phyloP scores from a whole-genome alignment of 2,113 vertebrate species.

The Arizona elegans region DNA sequence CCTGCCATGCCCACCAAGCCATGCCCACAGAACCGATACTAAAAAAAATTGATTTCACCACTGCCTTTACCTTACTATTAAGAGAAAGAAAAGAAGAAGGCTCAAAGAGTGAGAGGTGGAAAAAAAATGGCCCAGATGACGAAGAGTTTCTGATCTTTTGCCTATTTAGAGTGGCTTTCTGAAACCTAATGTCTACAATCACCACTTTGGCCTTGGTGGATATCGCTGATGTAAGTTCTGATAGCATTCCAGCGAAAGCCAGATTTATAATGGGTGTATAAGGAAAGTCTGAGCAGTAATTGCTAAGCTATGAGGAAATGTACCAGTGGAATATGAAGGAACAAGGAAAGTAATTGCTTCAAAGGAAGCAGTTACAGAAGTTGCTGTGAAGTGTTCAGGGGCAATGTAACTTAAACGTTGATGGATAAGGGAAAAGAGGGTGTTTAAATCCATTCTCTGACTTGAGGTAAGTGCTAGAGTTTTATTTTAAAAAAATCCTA shows the following conservation, averaged over 20 bases:
- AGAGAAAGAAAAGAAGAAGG: neutral
- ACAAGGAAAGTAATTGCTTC: neutral
- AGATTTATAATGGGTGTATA: neutral
- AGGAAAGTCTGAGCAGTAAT: neutral
- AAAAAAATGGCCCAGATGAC: neutral
- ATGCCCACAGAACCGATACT: too few species aligned
- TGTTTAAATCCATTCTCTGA: neutral
- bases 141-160: neutral
- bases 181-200: neutral
- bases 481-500: too few species aligned
- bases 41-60: too few species aligned
- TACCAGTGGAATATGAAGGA: neutral
- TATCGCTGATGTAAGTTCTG: neutral
- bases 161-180: neutral
- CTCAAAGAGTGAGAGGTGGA: too few species aligned
- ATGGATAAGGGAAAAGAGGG: neutral
- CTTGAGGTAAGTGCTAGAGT: neutral
- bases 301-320: neutral
- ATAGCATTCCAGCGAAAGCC: neutral
- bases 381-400: neutral
- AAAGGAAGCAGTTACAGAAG: too few species aligned
- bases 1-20: too few species aligned
- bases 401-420: neutral
- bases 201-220: too few species aligned
- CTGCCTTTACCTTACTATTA: too few species aligned